phyloP scores from a whole-genome alignment of 1,140 invertebrate species.

The Heliconius melpomene region DNA sequence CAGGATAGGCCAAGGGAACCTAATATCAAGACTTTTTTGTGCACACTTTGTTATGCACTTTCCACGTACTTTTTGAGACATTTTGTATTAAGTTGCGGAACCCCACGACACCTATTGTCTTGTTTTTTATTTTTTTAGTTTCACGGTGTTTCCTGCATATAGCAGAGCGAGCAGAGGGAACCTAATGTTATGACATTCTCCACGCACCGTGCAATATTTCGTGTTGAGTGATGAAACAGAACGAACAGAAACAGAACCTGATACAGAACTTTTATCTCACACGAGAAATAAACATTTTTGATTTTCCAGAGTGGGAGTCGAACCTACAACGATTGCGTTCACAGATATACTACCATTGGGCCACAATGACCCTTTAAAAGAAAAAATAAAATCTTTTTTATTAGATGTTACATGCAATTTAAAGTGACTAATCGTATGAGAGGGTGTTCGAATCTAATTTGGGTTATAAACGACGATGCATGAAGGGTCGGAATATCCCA shows the following conservation, averaged over 20 bases:
- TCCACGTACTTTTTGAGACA: no score
- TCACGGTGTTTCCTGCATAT: neutral
- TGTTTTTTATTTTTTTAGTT: neutral
- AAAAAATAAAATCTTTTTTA: neutral
- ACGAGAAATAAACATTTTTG: no score
- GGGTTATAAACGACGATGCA: neutral
- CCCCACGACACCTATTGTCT: neutral
- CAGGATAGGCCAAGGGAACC: no score
- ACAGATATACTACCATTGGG: no score
- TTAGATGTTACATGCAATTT: neutral
- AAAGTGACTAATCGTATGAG: neutral
- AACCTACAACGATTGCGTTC: no score
- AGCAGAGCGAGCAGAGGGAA: neutral
- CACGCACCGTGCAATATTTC: neutral
- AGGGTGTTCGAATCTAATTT: neutral
- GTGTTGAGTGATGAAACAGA: neutral
- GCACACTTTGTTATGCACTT: no score
- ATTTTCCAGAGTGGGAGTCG: no score
- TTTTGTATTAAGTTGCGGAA: neutral
- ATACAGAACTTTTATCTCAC: neutral
- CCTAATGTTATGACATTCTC: neutral
- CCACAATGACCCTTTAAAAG: neutral
- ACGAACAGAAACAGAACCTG: no score
- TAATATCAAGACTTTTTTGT: no score
- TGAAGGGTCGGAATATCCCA: neutral